A percentile compares a stretch with the other conserved stretches of the same genome.
Evolutionary conservation across 2,113 vertebrate genomes (phyloP).

Genomic region (Pelodiscus sinensis): DNA sequence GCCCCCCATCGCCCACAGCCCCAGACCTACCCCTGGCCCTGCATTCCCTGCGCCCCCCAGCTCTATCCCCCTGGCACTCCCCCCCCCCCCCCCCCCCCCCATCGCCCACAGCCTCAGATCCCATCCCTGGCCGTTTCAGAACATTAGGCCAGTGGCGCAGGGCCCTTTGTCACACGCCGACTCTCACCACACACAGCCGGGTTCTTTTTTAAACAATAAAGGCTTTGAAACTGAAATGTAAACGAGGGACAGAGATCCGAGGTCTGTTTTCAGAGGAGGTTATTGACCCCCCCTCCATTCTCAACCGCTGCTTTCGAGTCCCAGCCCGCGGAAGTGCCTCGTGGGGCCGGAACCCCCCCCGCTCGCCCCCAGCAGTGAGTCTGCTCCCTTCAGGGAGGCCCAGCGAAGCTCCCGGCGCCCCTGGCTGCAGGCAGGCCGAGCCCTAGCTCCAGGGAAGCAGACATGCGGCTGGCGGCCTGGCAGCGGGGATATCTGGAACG

Average conservation of each 20-base stretch:
- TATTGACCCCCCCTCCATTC: background rate
- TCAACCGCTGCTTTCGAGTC: background rate
- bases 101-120: no score
- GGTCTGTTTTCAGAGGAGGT: background rate
- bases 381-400: background rate
- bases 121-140: background rate
- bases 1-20: no score
- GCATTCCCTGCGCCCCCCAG: no score
- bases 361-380: background rate
- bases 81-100: no score
- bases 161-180: background rate
- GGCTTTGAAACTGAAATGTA: background rate
- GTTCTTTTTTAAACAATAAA: background rate
- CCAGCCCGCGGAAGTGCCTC: background rate
- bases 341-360: background rate
- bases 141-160: no score
- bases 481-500: slow-evolving; percentile 17
- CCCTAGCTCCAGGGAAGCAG: background rate
- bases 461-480: background rate
- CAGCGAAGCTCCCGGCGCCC: background rate
- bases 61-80: no score
- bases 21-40: no score
- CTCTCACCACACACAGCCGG: background rate
- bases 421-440: background rate
- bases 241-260: background rate